Evolutionary conservation across 1,140 invertebrate genomes (phyloP).

Genomic region (Brachionus plicatilis): DNA sequence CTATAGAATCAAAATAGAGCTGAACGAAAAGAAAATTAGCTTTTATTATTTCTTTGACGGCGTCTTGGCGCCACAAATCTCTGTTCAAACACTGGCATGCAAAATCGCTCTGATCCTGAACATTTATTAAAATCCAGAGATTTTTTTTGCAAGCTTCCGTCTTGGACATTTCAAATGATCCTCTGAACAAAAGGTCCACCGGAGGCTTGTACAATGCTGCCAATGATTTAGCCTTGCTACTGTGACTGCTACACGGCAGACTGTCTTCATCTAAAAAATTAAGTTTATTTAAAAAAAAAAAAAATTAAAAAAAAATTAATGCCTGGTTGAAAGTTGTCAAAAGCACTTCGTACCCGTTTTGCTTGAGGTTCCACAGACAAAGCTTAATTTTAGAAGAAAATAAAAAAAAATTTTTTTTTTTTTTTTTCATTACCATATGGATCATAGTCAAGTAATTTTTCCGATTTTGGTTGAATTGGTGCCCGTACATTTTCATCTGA

Average conservation of each 20-base stretch:
- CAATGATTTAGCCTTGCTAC: slow-evolving; percentile 28
- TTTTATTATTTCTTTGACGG: slow-evolving; percentile 31
- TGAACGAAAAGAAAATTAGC: slow-evolving; percentile 47
- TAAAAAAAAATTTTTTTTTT: background rate
- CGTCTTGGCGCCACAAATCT: slow-evolving; percentile 36
- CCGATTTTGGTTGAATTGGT: background rate
- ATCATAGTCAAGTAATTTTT: slow-evolving; percentile 34
- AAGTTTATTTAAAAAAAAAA: background rate
- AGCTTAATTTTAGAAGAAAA: background rate
- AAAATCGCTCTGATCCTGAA: slow-evolving; percentile 34
- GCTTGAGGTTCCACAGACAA: slow-evolving; percentile 3
- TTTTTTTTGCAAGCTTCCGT: background rate
- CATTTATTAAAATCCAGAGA: slow-evolving; percentile 14
- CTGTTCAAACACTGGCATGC: slow-evolving; percentile 36
- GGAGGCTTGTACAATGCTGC: slow-evolving; percentile 19
- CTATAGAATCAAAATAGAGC: slow-evolving; percentile 66
- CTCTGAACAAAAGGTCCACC: background rate
- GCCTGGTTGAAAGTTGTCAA: background rate
- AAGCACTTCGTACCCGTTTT: slow-evolving; percentile 34
- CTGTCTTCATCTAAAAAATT: background rate
- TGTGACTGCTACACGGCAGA: background rate
- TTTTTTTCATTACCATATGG: slow-evolving; percentile 6
- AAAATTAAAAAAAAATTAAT: background rate
- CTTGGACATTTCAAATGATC: slow-evolving; percentile 29
- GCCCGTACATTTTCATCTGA: slow-evolving; percentile 32